Base-by-base conservation (phyloP, 2,113 vertebrate species). In the Coregonus clupeaformis region DNA sequence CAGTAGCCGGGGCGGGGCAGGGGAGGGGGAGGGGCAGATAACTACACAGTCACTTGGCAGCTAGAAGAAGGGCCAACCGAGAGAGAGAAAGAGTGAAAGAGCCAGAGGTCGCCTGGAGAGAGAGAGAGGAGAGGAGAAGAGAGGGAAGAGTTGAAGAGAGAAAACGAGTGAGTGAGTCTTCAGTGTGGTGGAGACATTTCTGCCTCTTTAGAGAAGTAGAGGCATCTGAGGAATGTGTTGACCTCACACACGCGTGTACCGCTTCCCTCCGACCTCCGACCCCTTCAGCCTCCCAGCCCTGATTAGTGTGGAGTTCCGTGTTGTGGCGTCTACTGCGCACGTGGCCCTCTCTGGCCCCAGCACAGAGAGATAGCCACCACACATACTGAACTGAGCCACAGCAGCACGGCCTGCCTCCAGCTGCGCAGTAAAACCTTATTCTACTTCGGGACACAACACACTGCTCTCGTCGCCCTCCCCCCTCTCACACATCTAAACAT, bases 171-270 rank as follows among this genome's bases (percentile, higher is more conserved):
- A 11, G 9, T 6, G 42, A 49, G 14, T 16, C 76, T 57, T 59
- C 42, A 29, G 32, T 47, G 77, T 9, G 60, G 74, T 72, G 80
- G 89, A 92, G 92, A 94, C 93, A 94, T 94, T 87, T 88, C 76
- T 90, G 89, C 85, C 90, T 91, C 89, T 86, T 90, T 93, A 86
- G 60, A 92, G 91, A 94, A 96, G 93, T 91, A 91, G 72, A 88
- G 92, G 94, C 95, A 96, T 96, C 92, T 29, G 20, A 82, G 82
- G 96, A 96, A 97, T 96, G 90, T 90, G 89, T 93, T 94, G 94
- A 94, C 92, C 94, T 92, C 91, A 93, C 91, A 90, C 89, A 80
- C 66, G 60, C 87, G 80, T 90, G 90, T 82, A 86, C 89, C 80
- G 82, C 70, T 77, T 77, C 77, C 49, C 83, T 80, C 71, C 76